phyloP scores from a whole-genome alignment of 2,797 vertebrate species.

The Parambassis ranga region DNA sequence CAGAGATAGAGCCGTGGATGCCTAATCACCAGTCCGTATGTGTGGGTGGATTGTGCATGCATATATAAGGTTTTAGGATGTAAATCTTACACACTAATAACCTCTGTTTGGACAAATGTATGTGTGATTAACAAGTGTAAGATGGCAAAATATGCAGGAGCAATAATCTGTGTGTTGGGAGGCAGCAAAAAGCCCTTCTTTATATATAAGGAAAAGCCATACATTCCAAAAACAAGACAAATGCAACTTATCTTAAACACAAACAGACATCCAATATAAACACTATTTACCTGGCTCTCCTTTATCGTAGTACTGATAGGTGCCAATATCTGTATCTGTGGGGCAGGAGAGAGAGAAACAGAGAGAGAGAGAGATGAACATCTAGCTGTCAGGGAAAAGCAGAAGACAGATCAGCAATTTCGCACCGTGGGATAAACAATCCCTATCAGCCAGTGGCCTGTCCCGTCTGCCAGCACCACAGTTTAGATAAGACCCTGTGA shows the following conservation, averaged over 20 bases:
- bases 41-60: slow-evolving; percentile 42
- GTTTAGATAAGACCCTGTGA: slow-evolving; percentile 73
- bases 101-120: slow-evolving; percentile 45
- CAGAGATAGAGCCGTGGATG: slow-evolving; percentile 56
- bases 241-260: slow-evolving; percentile 70
- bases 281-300: slow-evolving; percentile 88
- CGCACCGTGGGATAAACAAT: slow-evolving; percentile 81
- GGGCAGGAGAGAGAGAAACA: slow-evolving; percentile 46
- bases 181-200: slow-evolving; percentile 46
- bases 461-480: slow-evolving; percentile 75
- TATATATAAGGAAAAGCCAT: slow-evolving; percentile 58
- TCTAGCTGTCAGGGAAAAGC: slow-evolving; percentile 77
- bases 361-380: slow-evolving; percentile 71
- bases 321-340: slow-evolving; percentile 92
- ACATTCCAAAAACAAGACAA: slow-evolving; percentile 66
- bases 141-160: slow-evolving; percentile 16
- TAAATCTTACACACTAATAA: slow-evolving; percentile 67
- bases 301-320: slow-evolving; percentile 92
- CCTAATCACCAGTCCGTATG: slow-evolving; percentile 54
- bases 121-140: slow-evolving; percentile 44
- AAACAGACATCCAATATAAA: slow-evolving; percentile 75
- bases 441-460: slow-evolving; percentile 79
- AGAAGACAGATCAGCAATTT: slow-evolving; percentile 80
- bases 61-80: slow-evolving; percentile 65
- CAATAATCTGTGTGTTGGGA: slow-evolving; percentile 47